phyloP scores from a whole-genome alignment of 2,113 vertebrate genomes.

The Indicator indicator region DNA sequence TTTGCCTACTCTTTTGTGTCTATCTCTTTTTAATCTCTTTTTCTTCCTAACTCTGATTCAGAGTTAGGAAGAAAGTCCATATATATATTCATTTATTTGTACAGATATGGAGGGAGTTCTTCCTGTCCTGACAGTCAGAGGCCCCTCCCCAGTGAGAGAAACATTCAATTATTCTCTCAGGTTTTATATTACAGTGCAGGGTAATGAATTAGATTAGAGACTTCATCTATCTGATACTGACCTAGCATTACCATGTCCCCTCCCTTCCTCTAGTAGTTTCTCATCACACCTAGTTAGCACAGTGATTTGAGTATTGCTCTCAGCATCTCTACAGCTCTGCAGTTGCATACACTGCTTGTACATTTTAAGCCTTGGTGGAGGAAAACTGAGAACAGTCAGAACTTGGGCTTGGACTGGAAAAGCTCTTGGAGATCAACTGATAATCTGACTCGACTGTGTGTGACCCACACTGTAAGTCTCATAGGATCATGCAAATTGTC shows the following conservation, averaged over 20 bases:
- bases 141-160: not conserved
- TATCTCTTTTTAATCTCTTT: not conserved
- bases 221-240: slow-evolving; percentile 34
- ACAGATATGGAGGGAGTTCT: not conserved
- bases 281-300: not conserved
- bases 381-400: slow-evolving; percentile 5
- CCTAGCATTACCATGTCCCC: slow-evolving; percentile 30
- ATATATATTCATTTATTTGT: not conserved
- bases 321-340: not conserved
- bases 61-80: not conserved
- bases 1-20: not conserved
- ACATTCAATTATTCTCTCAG: not conserved
- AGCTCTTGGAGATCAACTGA: slow-evolving; percentile 8
- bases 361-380: not conserved
- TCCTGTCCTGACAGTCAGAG: not conserved
- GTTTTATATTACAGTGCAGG: not conserved
- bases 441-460: slow-evolving; percentile 8
- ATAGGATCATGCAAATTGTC: not conserved
- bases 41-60: not conserved
- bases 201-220: slow-evolving; percentile 47
- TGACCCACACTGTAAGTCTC: slow-evolving; percentile 3
- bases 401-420: not conserved
- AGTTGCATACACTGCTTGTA: not conserved
- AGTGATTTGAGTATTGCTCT: not conserved
- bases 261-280: slow-evolving; percentile 9